Percentiles rank a stretch among this genome's conserved stretches.
Evolutionary conservation across 2,888 invertebrate species (phyloP).

Genomic region (Atrina japonica): DNA sequence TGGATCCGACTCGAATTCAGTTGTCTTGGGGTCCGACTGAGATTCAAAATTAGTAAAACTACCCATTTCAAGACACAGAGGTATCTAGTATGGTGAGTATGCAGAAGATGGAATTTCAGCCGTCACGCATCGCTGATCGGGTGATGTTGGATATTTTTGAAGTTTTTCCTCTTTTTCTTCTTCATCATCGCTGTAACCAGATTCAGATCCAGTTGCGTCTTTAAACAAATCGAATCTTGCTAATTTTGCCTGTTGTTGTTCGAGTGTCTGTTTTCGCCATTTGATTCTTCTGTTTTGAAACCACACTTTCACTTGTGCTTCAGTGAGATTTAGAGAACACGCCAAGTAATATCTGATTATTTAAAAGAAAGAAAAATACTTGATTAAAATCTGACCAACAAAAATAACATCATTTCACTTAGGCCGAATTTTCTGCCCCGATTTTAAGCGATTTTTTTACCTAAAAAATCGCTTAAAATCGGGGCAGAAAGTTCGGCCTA

Average conservation of each 20-base stretch:
- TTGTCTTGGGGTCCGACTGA: no score
- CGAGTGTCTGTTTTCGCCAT: conserved; percentile 97
- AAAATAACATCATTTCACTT: no score
- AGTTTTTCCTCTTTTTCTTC: conserved; percentile 14
- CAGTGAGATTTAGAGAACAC: conserved; percentile 91
- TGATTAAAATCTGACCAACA: no score
- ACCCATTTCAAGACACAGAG: no score
- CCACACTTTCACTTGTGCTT: conserved; percentile 88
- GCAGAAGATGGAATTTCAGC: conserved; percentile 14
- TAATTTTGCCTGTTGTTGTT: conserved; percentile 85
- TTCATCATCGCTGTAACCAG: conserved; percentile 34
- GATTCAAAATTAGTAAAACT: no score
- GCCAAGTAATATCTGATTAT: conserved; percentile 90
- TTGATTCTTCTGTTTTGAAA: conserved; percentile 87
- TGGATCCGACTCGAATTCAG: no score
- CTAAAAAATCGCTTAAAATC: no score
- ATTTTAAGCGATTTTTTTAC: no score
- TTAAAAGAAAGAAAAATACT: no score
- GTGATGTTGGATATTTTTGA: conserved; percentile 17
- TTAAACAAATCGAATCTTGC: conserved; percentile 50
- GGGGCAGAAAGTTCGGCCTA: no score
- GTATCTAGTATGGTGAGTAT: background rate
- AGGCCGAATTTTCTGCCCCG: no score
- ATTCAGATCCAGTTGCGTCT: conserved; percentile 45
- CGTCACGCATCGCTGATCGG: conserved; percentile 31